A percentile compares a stretch with the other conserved stretches of the same genome.
Evolutionary conservation across 2,113 vertebrate genomes (phyloP).

Genomic region (Bucco capensis): DNA sequence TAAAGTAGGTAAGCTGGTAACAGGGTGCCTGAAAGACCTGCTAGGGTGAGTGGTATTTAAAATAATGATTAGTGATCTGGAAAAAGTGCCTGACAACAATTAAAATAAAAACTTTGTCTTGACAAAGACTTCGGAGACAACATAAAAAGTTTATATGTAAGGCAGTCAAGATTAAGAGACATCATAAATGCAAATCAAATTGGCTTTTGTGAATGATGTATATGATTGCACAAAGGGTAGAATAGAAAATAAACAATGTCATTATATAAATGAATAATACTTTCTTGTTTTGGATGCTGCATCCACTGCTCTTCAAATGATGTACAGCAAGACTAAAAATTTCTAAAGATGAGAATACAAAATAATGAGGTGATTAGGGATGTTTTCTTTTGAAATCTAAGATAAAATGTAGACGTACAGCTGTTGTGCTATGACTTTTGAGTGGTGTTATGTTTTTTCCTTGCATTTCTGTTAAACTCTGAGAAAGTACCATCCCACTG

Average conservation of each 20-base stretch:
- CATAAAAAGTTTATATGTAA: neutral
- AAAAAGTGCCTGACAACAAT: neutral
- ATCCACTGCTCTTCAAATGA: neutral
- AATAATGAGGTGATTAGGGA: neutral
- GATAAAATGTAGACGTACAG: neutral
- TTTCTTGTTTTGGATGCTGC: neutral
- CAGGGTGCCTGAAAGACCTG: neutral
- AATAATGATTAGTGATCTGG: neutral
- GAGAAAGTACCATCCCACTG: neutral
- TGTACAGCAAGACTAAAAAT: neutral
- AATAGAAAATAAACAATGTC: neutral
- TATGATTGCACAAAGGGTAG: neutral
- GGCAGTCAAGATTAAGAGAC: neutral
- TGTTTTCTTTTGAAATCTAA: neutral
- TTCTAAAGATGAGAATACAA: neutral
- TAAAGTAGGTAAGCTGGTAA: neutral
- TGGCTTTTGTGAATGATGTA: neutral
- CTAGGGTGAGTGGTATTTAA: neutral
- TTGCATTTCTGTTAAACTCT: neutral
- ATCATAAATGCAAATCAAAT: neutral
- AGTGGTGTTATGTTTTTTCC: neutral
- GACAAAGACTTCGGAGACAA: neutral
- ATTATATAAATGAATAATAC: neutral
- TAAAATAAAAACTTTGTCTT: neutral
- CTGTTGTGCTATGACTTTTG: neutral